phyloP scores from a whole-genome alignment of 2,797 vertebrate species.

The Ispidina picta region DNA sequence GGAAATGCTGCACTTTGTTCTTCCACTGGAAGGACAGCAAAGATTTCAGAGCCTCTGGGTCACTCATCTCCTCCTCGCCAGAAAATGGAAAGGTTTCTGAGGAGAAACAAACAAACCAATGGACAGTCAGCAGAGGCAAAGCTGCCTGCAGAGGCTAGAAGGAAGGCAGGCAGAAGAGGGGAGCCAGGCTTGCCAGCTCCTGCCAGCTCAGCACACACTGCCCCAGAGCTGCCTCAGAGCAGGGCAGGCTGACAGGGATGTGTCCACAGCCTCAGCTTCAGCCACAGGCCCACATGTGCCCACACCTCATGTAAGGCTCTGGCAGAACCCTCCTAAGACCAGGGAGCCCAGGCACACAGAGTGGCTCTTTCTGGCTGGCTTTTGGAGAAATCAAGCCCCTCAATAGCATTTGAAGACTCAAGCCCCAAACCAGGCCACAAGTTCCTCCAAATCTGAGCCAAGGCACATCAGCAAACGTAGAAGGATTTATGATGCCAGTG shows the following conservation, averaged over 20 bases:
- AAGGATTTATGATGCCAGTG: background rate
- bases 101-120: background rate
- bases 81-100: conserved; percentile 85
- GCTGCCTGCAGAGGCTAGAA: background rate
- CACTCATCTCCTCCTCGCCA: conserved; percentile 81
- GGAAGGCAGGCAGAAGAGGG: background rate
- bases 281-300: background rate
- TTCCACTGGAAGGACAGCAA: conserved; percentile 90
- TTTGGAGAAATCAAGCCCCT: background rate
- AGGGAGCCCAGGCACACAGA: background rate
- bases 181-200: background rate
- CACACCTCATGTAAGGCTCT: background rate
- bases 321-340: background rate
- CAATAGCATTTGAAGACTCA: background rate
- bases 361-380: background rate
- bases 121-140: background rate
- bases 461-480: background rate
- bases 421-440: background rate
- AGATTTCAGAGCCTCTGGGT: conserved; percentile 82
- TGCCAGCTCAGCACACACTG: background rate
- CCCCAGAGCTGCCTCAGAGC: background rate
- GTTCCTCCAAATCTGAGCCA: background rate
- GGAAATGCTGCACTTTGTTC: conserved; percentile 86
- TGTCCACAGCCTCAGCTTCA: no score
- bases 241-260: background rate